A percentile compares a stretch with the other conserved stretches of the same genome.
These are phyloP conservation scores for Kryphioiulus occultus DNA, from an alignment of 2,888 invertebrate genomes.

Conservation along the genomic window DNA sequence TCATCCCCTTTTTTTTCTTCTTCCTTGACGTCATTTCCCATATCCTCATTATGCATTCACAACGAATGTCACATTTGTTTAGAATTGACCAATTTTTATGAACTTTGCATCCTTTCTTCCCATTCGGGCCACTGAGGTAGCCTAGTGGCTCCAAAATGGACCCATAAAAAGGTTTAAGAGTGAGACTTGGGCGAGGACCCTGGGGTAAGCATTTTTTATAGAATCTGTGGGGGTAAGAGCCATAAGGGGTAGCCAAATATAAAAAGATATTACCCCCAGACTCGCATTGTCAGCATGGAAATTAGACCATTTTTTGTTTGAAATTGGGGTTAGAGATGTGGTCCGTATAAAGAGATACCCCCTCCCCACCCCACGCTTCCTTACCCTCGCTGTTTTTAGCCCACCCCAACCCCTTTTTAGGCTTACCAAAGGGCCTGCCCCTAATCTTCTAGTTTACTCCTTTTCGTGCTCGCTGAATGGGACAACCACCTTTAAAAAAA, in stretches of 20 bases:
- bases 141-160: slow-evolving; percentile 23
- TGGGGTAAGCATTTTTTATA: slow-evolving; percentile 17
- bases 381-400: slow-evolving; percentile 23
- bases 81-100: slow-evolving; percentile 23
- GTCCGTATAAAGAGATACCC: neutral
- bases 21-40: slow-evolving; percentile 8
- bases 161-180: slow-evolving; percentile 16
- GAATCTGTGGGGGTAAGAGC: slow-evolving; percentile 9
- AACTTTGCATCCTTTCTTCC: slow-evolving; percentile 15
- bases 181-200: slow-evolving; percentile 23
- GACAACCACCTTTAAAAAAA: slow-evolving; percentile 1
- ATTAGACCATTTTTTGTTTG: slow-evolving; percentile 23
- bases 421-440: slow-evolving; percentile 17
- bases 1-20: slow-evolving; percentile 2
- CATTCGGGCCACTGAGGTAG: slow-evolving; percentile 17
- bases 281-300: slow-evolving; percentile 16
- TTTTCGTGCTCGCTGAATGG: neutral
- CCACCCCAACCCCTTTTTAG: slow-evolving; percentile 23
- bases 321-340: slow-evolving; percentile 23
- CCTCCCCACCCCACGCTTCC: slow-evolving; percentile 17
- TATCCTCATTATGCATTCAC: slow-evolving; percentile 23
- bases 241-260: slow-evolving; percentile 17
- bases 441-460: slow-evolving; percentile 17
- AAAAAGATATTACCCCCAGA: slow-evolving; percentile 23
- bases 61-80: slow-evolving; percentile 23